Evolutionary conservation across 2,797 vertebrate genomes (phyloP), one percentile per base, ranked within the genome.

Genomic region (Mionectes olivaceus): DNA sequence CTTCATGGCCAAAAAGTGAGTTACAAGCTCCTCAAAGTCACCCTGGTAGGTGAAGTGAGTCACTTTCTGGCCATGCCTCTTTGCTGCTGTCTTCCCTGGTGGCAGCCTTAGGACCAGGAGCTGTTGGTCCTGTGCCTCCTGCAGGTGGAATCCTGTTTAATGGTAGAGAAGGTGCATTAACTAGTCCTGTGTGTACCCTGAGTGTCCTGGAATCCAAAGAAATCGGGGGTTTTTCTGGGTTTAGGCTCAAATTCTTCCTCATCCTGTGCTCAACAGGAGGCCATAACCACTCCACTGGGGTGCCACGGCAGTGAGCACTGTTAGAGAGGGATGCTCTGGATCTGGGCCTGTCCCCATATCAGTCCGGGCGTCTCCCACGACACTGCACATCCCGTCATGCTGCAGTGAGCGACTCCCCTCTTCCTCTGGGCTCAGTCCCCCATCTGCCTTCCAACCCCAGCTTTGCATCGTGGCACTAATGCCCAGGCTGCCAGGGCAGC

Each of bases 291-390:
- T 37, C 53, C 15, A 30, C 56, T 17, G 50, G 37, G 23, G 32
- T 28, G 44, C 57, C 7, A 0, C 3, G 35, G 60, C 46, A 52
- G 65, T 4, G 2, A 22, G 59, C 24, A 4, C 28, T 4, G 0
- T 17, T 8, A 35, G 47, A 49, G 32, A 49, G 59, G 53, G 22
- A 16, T 35, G 7, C 39, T n/a, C 3, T 25, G 0, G 46, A 6
- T 43, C 50, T 56, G 50, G 16, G 6, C 69, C 9, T 15, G 1
- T 4, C 41, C 30, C 78, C 13, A 0, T 1, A 0, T 4, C 8
- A 44, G 41, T 9, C 46, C 14, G 69, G 6, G 12, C 7, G 18
- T 28, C 59, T 43, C 65, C 65, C 39, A 11, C 19, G 50, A 52
- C 50, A 30, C 64, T 50, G 17, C 24, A 4, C 19, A 9, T 41